A percentile compares a stretch with the other conserved stretches of the same genome.
Conservation (phyloP, 2,797 vertebrate species). For the Eleutherodactylus coqui region DNA sequence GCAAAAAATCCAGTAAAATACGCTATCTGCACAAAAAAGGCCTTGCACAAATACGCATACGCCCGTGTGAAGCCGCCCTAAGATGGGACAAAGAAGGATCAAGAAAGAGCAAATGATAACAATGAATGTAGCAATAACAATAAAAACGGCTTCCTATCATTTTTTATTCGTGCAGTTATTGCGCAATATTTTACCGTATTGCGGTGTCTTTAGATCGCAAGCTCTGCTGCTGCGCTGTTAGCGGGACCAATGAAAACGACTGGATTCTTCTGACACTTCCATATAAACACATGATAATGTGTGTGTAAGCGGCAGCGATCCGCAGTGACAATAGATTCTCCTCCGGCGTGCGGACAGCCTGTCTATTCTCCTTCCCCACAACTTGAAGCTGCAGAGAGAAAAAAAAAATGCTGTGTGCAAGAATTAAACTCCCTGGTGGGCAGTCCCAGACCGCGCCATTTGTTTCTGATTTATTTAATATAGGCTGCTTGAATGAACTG, state of each 20-base stretch:
- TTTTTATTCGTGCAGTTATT: background rate
- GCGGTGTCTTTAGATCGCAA: background rate
- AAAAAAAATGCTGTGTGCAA: constrained; percentile 18
- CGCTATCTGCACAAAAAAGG: too few species aligned
- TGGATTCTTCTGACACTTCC: background rate
- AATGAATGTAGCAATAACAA: too few species aligned
- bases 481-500: constrained; percentile 53
- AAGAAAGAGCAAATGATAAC: too few species aligned
- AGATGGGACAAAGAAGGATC: too few species aligned
- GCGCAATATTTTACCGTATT: background rate
- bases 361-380: background rate
- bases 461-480: constrained; percentile 54
- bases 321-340: background rate
- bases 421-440: constrained; percentile 27
- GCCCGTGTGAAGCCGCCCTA: too few species aligned
- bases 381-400: constrained; percentile 8
- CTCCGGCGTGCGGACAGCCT: background rate
- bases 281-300: background rate
- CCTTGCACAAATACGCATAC: too few species aligned
- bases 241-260: background rate
- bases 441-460: constrained; percentile 15
- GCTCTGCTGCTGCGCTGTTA: background rate
- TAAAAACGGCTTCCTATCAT: too few species aligned
- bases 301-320: background rate
- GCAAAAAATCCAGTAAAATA: too few species aligned